Conservation (phyloP, 2,888 invertebrate genomes). For the Ectemnius cavifrons region DNA sequence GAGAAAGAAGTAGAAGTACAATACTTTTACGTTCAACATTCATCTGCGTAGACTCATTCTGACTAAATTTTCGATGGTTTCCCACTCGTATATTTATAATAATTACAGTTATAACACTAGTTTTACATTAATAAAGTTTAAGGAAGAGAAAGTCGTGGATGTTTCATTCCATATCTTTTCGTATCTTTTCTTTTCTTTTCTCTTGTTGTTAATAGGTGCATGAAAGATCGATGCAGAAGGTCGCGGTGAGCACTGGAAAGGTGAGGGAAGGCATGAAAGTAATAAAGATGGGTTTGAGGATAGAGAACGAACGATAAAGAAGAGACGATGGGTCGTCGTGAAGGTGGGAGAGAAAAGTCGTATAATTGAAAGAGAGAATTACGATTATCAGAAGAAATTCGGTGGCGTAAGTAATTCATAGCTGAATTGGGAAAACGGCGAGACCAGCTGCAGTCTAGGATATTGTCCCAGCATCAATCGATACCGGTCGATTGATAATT, state of each 20-base stretch:
- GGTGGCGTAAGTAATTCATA: constrained; percentile 30
- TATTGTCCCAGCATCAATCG: constrained; percentile 51
- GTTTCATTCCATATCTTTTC: too few species aligned
- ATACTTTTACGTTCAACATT: constrained; percentile 29
- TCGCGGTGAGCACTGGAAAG: not conserved
- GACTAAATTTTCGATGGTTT: constrained; percentile 28
- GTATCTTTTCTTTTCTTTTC: too few species aligned
- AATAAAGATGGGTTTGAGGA: not conserved
- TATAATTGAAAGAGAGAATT: not conserved
- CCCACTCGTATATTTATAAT: constrained; percentile 35
- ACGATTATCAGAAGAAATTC: constrained; percentile 22
- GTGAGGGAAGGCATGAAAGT: not conserved
- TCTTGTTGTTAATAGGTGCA: constrained; percentile 10
- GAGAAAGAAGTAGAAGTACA: constrained; percentile 23
- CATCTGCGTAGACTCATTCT: constrained; percentile 27
- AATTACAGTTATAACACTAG: constrained; percentile 47
- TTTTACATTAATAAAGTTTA: constrained; percentile 22
- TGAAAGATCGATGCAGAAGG: constrained; percentile 21
- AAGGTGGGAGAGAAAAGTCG: not conserved
- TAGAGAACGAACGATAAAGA: not conserved
- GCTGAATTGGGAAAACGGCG: constrained; percentile 51
- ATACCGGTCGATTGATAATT: constrained; percentile 62
- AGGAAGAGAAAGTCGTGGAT: constrained; percentile 24
- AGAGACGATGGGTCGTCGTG: not conserved
- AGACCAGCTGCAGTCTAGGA: constrained; percentile 67